Base-by-base conservation (phyloP, 2,888 invertebrate species). In the Agrochola litura region DNA sequence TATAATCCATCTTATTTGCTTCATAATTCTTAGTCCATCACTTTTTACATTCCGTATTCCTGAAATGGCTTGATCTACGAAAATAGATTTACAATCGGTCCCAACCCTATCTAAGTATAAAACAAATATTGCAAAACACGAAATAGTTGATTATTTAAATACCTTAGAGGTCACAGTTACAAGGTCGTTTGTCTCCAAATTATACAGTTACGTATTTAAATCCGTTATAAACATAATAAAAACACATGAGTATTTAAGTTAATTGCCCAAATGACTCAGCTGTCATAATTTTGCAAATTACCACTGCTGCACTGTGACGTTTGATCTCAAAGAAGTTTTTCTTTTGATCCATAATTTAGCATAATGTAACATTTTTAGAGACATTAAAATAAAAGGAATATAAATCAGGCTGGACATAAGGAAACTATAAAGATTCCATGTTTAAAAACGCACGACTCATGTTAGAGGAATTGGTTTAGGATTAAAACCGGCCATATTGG, bases 181-280 rank as follows among this genome's bases (percentile, higher is more conserved):
- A 84, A 75, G 85, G 83, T 66, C 85, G 66, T 63, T 41, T 73
- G 46, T 76, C 69, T 85, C 46, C 60, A 64, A 70, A 72, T 56
- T 74, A 73, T 70, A 77, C 82, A 75, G 83, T 81, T 84, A 81
- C 25, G 37, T 77, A 77, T 84, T 76, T 67, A 63, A 81, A 72
- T 77, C 77, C 82, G 77, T 77, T 82, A 77, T 69, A 73, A 56
- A 73, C 63, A 37, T 37, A 37, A 37, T 37, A 37, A 37, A 74
- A 70, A 64, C n/a, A 64, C 19, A 73, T 43, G 16, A 8, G 58
- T 63, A 30, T 71, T 64, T 49, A 76, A 63, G 58, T 56, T 73
- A 77, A 77, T 77, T 73, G 72, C 71, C 52, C 12, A 63, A 65
- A 64, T 73, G 72, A 77, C 66, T 74, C 85, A 64, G 66, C 66